Evolutionary conservation across 92 coral and sea anemone genomes (phyloP).

Genomic region (Parazoanthus darwini): DNA sequence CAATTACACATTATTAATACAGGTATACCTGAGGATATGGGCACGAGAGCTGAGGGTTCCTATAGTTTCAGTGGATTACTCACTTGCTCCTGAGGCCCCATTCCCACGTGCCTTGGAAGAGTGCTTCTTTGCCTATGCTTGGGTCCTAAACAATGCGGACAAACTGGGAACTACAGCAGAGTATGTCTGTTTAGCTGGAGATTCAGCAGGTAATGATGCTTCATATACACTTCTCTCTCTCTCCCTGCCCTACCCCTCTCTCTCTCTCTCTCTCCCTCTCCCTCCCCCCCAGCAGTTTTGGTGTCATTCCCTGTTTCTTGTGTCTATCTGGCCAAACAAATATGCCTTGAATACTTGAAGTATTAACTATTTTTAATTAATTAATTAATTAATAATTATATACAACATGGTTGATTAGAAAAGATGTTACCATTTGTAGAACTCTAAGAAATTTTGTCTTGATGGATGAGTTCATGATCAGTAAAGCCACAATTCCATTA

Average conservation of each 20-base stretch:
- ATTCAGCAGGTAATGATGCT: constrained; percentile 85
- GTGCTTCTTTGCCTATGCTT: constrained; percentile 93
- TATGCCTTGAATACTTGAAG: too few relatives aligned
- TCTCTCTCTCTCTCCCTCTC: too few relatives aligned
- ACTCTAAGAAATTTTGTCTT: background rate
- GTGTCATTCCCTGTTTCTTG: too few relatives aligned
- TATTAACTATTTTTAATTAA: too few relatives aligned
- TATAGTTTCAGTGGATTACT: constrained; percentile 87
- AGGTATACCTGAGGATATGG: constrained; percentile 94
- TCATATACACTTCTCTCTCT: background rate
- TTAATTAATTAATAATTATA: too few relatives aligned
- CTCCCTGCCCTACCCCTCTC: too few relatives aligned
- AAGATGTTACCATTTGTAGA: too few relatives aligned
- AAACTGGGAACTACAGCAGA: constrained; percentile 86
- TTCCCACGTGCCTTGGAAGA: constrained; percentile 97
- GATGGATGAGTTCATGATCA: background rate
- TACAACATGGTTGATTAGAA: too few relatives aligned
- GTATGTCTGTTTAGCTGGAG: constrained; percentile 85
- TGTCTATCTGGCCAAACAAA: too few relatives aligned
- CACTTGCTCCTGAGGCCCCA: constrained; percentile 93
- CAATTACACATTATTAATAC: background rate
- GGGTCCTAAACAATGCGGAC: constrained; percentile 88
- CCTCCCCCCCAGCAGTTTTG: too few relatives aligned
- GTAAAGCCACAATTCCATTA: background rate
- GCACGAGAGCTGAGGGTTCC: constrained; percentile 91